These are phyloP conservation scores for Sarcophaga bullata DNA, from an alignment of 1,140 invertebrate genomes.

Conservation along the genomic window DNA sequence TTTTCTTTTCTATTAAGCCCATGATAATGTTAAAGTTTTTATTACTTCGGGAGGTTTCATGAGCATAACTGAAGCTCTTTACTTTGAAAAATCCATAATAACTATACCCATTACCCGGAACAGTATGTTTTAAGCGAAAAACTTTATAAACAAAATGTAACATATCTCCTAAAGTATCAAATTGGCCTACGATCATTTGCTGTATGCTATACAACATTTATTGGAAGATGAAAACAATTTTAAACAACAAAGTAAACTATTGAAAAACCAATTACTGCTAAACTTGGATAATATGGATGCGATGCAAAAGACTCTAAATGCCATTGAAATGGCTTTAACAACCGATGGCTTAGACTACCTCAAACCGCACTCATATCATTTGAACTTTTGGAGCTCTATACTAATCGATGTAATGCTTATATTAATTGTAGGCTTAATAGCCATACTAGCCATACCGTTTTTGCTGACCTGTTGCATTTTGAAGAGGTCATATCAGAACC, in stretches of 20 bases:
- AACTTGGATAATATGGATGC: slow-evolving; percentile 65
- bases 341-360: slow-evolving; percentile 67
- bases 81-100: slow-evolving; percentile 71
- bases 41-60: slow-evolving; percentile 75
- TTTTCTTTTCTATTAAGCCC: slow-evolving; percentile 59
- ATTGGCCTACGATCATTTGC: slow-evolving; percentile 54
- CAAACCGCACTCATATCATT: slow-evolving; percentile 60
- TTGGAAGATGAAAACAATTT: slow-evolving; percentile 50
- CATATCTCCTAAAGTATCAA: slow-evolving; percentile 53
- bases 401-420: slow-evolving; percentile 65
- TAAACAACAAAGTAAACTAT: slow-evolving; percentile 38
- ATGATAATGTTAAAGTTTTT: slow-evolving; percentile 70
- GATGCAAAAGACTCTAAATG: slow-evolving; percentile 67
- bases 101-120: slow-evolving; percentile 73
- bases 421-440: slow-evolving; percentile 53
- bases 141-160: slow-evolving; percentile 56
- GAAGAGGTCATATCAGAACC: slow-evolving; percentile 56
- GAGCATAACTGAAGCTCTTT: slow-evolving; percentile 71
- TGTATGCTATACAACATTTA: slow-evolving; percentile 54
- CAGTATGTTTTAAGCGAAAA: slow-evolving; percentile 68
- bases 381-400: slow-evolving; percentile 65
- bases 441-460: slow-evolving; percentile 58
- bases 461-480: slow-evolving; percentile 58
- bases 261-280: slow-evolving; percentile 52
- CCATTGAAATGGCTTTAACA: slow-evolving; percentile 70